phyloP scores from a whole-genome alignment of 92 coral and sea anemone genomes.

The Heliopora coerulea region DNA sequence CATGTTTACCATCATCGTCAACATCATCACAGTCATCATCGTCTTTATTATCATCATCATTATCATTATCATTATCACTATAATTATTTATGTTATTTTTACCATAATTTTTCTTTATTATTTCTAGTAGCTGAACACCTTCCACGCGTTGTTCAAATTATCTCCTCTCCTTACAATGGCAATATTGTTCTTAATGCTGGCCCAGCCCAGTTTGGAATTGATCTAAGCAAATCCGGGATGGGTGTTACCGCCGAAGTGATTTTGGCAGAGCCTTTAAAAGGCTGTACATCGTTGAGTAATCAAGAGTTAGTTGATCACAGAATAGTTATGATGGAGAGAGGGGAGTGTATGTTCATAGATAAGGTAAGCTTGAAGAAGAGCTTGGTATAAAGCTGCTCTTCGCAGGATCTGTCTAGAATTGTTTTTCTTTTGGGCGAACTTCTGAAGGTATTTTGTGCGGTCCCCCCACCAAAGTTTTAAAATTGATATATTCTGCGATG shows the following conservation, averaged over 20 bases:
- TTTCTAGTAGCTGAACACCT: slow-evolving; percentile 61
- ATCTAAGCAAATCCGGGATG: slow-evolving; percentile 81
- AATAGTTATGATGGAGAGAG: slow-evolving; percentile 78
- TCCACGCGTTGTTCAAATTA: slow-evolving; percentile 94
- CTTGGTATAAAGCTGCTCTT: no score
- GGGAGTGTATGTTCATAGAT: slow-evolving; percentile 96
- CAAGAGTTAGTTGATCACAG: slow-evolving; percentile 74
- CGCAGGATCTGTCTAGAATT: no score
- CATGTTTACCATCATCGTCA: no score
- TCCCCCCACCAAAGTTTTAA: no score
- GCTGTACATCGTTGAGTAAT: slow-evolving; percentile 68
- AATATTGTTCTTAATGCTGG: slow-evolving; percentile 86
- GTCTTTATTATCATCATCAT: no score
- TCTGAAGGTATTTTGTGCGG: no score
- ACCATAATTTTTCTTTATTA: no score
- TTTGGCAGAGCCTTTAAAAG: slow-evolving; percentile 74
- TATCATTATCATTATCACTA: no score
- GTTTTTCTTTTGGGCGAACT: no score
- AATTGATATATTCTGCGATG: no score
- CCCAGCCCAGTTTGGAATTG: slow-evolving; percentile 99
- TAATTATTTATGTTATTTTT: no score
- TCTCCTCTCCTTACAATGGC: slow-evolving; percentile 94
- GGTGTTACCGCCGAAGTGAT: slow-evolving; percentile 93
- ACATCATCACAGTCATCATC: no score
- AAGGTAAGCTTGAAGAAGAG: slow-evolving; percentile 52